Conservation (phyloP, 2,888 invertebrate species). For the Lasiommata megera region DNA sequence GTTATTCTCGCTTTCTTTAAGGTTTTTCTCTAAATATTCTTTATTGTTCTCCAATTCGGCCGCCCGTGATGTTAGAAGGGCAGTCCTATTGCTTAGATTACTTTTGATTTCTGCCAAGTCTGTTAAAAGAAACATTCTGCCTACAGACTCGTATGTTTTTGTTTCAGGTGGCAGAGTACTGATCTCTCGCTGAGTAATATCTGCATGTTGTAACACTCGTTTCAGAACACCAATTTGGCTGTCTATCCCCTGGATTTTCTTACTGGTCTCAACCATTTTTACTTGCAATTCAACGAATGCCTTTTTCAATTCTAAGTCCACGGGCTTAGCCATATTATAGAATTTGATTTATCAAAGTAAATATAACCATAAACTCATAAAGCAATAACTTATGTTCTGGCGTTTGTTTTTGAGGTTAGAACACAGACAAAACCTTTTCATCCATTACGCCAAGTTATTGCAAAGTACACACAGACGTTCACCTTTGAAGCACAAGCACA, state of each 20-base stretch:
- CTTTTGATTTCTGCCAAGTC: constrained; percentile 83
- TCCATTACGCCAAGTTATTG: too few species aligned
- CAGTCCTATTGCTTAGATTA: constrained; percentile 83
- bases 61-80: constrained; percentile 83
- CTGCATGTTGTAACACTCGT: constrained; percentile 85
- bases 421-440: background rate
- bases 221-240: constrained; percentile 87
- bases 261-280: constrained; percentile 90
- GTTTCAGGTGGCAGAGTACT: constrained; percentile 82
- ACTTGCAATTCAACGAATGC: constrained; percentile 91
- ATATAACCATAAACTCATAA: too few species aligned
- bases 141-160: constrained; percentile 90
- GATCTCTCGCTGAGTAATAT: constrained; percentile 86
- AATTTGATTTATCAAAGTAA: too few species aligned
- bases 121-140: constrained; percentile 90
- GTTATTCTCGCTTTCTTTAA: constrained; percentile 93
- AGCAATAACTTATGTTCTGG: background rate
- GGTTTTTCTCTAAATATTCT: constrained; percentile 88
- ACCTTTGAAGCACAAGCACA: too few species aligned
- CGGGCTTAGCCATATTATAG: constrained; percentile 71
- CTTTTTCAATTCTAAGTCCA: constrained; percentile 83
- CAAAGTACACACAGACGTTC: too few species aligned
- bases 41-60: constrained; percentile 88
- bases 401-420: background rate
- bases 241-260: constrained; percentile 90